Conservation (phyloP, 2,797 vertebrate genomes). For the Sarcoramphus papa region DNA sequence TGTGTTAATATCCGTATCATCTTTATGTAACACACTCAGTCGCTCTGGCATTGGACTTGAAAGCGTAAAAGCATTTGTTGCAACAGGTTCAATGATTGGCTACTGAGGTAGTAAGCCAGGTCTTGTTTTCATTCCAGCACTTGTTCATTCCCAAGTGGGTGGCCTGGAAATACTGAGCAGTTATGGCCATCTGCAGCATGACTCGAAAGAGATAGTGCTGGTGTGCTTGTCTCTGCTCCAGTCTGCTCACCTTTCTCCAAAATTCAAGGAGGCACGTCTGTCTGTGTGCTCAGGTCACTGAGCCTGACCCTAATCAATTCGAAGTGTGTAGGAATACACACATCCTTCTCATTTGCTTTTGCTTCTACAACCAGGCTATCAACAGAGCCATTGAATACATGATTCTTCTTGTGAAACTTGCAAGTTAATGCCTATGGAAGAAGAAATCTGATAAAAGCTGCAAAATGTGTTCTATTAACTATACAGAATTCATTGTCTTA, state of each 20-base stretch:
- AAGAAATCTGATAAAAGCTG: not conserved
- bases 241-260: not conserved
- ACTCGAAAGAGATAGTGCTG: not conserved
- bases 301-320: not conserved
- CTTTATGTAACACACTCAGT: not conserved
- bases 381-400: not conserved
- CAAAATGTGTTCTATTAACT: not conserved
- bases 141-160: not conserved
- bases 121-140: not conserved
- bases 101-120: not conserved
- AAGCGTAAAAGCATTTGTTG: not conserved
- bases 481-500: not conserved
- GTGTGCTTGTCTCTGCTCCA: not conserved
- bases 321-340: not conserved
- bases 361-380: not conserved
- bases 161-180: not conserved
- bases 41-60: not conserved
- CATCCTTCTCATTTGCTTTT: not conserved
- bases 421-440: not conserved
- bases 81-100: not conserved
- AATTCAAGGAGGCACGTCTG: not conserved
- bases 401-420: not conserved
- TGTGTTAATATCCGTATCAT: not conserved
- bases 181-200: not conserved
- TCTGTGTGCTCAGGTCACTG: not conserved